These are phyloP conservation scores for Tringa solitaria DNA, from an alignment of 2,113 vertebrate species.

Conservation along the genomic window DNA sequence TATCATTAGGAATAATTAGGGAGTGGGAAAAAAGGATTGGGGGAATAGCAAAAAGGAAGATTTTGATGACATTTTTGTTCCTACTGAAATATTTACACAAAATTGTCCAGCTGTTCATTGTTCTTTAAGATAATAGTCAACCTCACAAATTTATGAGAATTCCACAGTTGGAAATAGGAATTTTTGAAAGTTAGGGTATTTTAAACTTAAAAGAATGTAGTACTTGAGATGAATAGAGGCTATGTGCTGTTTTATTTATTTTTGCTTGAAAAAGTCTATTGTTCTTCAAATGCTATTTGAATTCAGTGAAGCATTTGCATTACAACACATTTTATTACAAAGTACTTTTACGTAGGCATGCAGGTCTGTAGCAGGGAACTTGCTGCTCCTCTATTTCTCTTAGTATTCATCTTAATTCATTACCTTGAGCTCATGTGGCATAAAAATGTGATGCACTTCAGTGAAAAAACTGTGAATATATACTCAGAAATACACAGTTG, in stretches of 20 bases:
- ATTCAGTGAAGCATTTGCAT: neutral
- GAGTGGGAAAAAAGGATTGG: neutral
- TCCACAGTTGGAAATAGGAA: neutral
- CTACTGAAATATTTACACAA: neutral
- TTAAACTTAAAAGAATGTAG: neutral
- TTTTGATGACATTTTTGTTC: neutral
- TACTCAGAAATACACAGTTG: neutral
- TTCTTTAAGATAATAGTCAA: neutral
- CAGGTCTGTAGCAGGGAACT: neutral
- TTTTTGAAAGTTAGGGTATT: neutral
- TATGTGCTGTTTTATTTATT: neutral
- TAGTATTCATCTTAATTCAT: slow-evolving; percentile 50
- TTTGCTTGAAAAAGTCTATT: neutral
- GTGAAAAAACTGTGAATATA: slow-evolving; percentile 24
- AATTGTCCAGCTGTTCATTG: neutral
- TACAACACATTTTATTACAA: neutral
- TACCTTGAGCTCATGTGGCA: slow-evolving; percentile 9
- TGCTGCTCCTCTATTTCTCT: neutral
- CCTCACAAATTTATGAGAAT: neutral
- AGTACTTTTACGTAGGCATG: neutral
- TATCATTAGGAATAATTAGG: neutral
- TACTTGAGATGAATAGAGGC: neutral
- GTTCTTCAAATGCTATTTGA: neutral
- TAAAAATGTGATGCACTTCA: slow-evolving; percentile 31
- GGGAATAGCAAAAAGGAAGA: neutral